Evolutionary conservation across 2,888 invertebrate genomes (phyloP).

Genomic region (Miltochrista miniata): DNA sequence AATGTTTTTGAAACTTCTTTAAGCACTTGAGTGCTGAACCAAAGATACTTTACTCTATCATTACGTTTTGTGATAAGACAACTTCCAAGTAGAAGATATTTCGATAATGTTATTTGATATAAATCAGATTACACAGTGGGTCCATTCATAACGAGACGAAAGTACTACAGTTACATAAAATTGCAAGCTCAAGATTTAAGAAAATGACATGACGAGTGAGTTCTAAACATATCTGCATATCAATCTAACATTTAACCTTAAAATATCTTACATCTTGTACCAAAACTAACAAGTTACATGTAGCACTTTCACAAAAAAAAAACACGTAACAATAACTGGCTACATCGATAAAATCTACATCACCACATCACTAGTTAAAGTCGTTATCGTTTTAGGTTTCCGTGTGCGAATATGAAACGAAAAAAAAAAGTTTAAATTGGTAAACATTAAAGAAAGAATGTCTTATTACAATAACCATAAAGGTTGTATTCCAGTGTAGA

Average conservation of each 20-base stretch:
- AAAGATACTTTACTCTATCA: no score
- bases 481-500: conserved; percentile 26
- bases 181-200: conserved; percentile 1
- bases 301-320: conserved; percentile 12
- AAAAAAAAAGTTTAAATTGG: conserved; percentile 32
- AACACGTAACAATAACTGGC: conserved; percentile 4
- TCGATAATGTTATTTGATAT: background rate
- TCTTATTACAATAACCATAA: conserved; percentile 29
- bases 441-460: conserved; percentile 6
- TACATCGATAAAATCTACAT: conserved; percentile 28
- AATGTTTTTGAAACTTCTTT: no score
- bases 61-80: background rate
- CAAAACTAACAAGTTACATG: background rate
- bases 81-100: background rate
- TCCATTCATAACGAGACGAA: background rate
- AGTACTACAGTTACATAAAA: background rate
- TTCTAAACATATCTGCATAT: conserved; percentile 3
- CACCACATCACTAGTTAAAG: conserved; percentile 46
- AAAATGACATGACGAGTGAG: conserved; percentile 10
- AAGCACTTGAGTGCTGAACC: no score
- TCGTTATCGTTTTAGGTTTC: conserved; percentile 60
- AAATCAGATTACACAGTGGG: background rate
- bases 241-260: conserved; percentile 5
- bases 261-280: conserved; percentile 3
- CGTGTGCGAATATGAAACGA: conserved; percentile 44